A percentile compares a stretch with the other conserved stretches of the same genome.
Conservation (phyloP, 2,888 invertebrate species). For the Hypomecis punctinalis region DNA sequence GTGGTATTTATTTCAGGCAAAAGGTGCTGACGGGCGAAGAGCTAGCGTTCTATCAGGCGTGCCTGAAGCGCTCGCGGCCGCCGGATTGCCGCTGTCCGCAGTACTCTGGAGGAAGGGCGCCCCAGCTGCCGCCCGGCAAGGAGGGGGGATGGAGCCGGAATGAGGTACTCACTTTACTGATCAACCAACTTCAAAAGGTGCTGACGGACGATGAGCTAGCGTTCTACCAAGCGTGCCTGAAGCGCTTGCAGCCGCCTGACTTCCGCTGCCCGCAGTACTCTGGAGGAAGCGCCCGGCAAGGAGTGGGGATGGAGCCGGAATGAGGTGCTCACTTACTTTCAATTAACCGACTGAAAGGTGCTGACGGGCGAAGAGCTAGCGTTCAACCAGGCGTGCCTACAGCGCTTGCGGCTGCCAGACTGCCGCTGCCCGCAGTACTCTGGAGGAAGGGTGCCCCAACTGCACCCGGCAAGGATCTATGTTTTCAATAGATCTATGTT, state of each 20-base stretch:
- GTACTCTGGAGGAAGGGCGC: constrained; percentile 67
- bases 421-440: constrained; percentile 75
- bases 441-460: constrained; percentile 62
- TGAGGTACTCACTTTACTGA: constrained; percentile 57
- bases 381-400: constrained; percentile 78
- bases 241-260: constrained; percentile 71
- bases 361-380: constrained; percentile 72
- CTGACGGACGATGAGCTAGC: constrained; percentile 72
- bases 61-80: constrained; percentile 72
- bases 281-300: constrained; percentile 68
- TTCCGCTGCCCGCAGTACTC: constrained; percentile 75
- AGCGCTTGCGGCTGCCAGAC: constrained; percentile 71
- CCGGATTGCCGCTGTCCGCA: constrained; percentile 77
- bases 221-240: constrained; percentile 79
- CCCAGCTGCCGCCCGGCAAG: constrained; percentile 67
- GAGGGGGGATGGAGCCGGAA: constrained; percentile 77
- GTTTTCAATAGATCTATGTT: too few species aligned
- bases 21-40: constrained; percentile 68
- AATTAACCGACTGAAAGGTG: constrained; percentile 38
- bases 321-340: constrained; percentile 59
- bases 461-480: constrained; percentile 73
- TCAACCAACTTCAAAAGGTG: background rate
- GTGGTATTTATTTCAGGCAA: too few species aligned
- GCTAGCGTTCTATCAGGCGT: constrained; percentile 77
- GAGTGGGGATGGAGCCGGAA: constrained; percentile 77